Percentiles rank a stretch among this genome's conserved stretches.
These are phyloP conservation scores for Macquaria ambigua DNA, from an alignment of 2,113 vertebrate species.

Conservation along the genomic window DNA sequence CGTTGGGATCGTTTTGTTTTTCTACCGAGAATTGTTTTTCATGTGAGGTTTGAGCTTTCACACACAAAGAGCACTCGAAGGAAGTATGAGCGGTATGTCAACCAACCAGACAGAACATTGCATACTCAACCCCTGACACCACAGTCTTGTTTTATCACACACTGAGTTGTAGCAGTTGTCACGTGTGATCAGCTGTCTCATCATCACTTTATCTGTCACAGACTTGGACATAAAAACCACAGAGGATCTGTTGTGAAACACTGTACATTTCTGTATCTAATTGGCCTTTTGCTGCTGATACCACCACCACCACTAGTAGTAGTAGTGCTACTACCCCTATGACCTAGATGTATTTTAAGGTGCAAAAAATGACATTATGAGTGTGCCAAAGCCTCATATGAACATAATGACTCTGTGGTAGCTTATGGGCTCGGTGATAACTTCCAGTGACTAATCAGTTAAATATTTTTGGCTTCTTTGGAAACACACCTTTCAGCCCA, in stretches of 20 bases:
- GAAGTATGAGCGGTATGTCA: conserved; percentile 56
- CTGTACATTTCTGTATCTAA: not conserved
- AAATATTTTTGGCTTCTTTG: not conserved
- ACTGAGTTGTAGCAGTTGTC: not conserved
- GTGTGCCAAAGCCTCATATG: not conserved
- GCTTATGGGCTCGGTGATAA: not conserved
- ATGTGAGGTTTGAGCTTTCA: not conserved
- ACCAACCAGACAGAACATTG: conserved; percentile 19
- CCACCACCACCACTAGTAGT: too few species aligned
- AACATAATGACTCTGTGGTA: not conserved
- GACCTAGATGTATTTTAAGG: not conserved
- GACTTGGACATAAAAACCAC: not conserved
- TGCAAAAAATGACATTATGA: not conserved
- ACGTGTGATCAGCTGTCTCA: not conserved
- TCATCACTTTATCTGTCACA: not conserved
- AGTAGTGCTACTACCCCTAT: not conserved
- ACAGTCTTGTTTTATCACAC: not conserved
- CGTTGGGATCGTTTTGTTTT: not conserved
- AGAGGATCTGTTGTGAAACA: not conserved
- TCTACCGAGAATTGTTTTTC: not conserved
- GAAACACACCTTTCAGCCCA: not conserved
- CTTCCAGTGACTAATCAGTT: not conserved
- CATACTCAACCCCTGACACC: conserved; percentile 19
- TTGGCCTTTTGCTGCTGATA: not conserved
- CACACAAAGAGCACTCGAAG: not conserved